Base-by-base conservation (phyloP, 1,140 invertebrate genomes). In the Drosophila tsacasi region DNA sequence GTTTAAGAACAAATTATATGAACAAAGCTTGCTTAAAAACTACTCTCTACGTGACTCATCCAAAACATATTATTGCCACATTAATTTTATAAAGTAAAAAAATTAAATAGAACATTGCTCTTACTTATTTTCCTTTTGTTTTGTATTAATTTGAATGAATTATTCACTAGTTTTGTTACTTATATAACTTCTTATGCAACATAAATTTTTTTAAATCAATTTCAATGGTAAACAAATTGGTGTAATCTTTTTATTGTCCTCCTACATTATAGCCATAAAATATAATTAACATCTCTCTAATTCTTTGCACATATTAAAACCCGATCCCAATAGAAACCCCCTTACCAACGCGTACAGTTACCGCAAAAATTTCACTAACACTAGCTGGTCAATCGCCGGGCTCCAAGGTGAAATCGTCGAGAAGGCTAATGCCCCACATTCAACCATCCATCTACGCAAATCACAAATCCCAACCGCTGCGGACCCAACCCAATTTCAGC, bases 351-450 rank as follows among this genome's bases (percentile, higher is more conserved):
- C 39, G 79, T 82, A 85, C 83, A 85, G 79, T 85, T 52, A 8
- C 27, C 35, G 5, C 54, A 65, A 76, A 62, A 81, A 57, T 30
- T 72, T n/a, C 9, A 37, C 10, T 30, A 35, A 44, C 12, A 30
- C 13, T 40, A 17, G 13, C 21, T 49, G 39, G 19, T 39, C 55
- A 68, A 72, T 30, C 27, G 47, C 39, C 54, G 58, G 59, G 5
- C 37, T 55, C 65, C 65, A 82, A 76, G 75, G 83, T 71, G 74
- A 85, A 75, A 58, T 86, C 63, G 13, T 4, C 13, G 12, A 49
- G 17, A 39, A 23, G 74, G 69, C 75, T 61, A 82, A 72, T 82
- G 83, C 47, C 78, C 75, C 66, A 82, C 32, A 55, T 40, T 17
- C 27, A 52, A 52, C n/a, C 13, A 21, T 37, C 32, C 25, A 37